These are phyloP conservation scores for Mormyrus proboscirostris DNA, from an alignment of 2,797 vertebrate genomes.

Conservation along the genomic window DNA sequence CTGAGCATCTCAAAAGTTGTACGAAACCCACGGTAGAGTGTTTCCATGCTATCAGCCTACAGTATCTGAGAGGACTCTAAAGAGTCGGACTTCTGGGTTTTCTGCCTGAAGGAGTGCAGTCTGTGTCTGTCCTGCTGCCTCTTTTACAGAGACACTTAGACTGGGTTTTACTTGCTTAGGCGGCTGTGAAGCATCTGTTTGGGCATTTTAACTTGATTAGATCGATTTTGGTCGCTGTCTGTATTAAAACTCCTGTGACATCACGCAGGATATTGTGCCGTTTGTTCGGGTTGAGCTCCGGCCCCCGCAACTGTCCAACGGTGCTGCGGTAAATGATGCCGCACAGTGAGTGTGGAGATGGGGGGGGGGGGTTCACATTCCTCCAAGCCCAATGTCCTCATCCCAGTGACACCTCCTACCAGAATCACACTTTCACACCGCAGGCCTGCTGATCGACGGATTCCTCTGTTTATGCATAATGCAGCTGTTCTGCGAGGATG, in stretches of 20 bases:
- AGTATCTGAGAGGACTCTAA: neutral
- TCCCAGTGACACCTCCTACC: neutral
- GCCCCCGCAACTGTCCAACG: neutral
- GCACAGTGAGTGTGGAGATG: neutral
- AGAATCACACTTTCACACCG: neutral
- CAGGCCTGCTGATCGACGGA: neutral
- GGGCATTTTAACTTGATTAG: neutral
- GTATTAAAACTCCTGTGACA: neutral
- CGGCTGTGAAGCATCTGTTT: neutral
- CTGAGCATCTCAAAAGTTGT: conserved; percentile 27
- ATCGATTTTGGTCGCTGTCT: neutral
- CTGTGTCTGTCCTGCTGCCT: neutral
- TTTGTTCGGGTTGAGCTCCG: neutral
- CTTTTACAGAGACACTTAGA: neutral
- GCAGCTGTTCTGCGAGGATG: neutral
- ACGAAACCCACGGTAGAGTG: neutral
- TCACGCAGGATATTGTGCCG: neutral
- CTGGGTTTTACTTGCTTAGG: neutral
- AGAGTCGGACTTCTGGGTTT: neutral
- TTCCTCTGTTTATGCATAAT: neutral
- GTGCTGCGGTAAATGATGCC: neutral
- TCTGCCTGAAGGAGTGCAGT: neutral
- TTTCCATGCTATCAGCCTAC: neutral
- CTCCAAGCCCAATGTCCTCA: neutral
- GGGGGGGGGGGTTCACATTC: neutral